Evolutionary conservation across 2,113 vertebrate genomes (phyloP), one percentile per base, ranked within the genome.

Genomic region (Pelvicachromis taeniatus): DNA sequence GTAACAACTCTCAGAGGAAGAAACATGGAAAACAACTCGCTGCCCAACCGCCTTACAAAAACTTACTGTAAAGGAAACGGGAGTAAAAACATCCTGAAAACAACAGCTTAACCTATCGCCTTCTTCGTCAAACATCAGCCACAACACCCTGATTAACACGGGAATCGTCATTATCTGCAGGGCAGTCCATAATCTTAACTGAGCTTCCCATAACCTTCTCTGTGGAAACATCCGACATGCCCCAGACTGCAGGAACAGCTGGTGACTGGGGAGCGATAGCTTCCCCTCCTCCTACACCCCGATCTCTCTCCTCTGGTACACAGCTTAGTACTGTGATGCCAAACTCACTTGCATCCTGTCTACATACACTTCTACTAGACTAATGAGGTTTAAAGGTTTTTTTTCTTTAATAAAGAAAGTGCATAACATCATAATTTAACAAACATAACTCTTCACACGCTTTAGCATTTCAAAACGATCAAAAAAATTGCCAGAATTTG

Each of bases 161-260:
- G 83, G 87, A 89, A 90, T 88, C 56, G 19, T 38, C 87, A 92
- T 87, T 93, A 95, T 95, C 92, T 86, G 80, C 19, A 23, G 80
- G 29, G 55, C 63, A 73, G 91, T 83, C 82, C 65, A 59, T 82
- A 93, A 93, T 94, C 94, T 83, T 77, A 75, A 85, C 89, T 7
- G 33, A 91, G 91, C 90, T 96, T 95, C 94, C 95, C 92, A 95
- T 94, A 96, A 95, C 95, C 92, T 95, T 96, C 94, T 91, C 70
- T 80, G 88, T 86, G 94, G 85, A 94, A 95, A 96, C 95, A 95
- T 95, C 93, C 90, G 59, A 88, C 31, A 7, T 93, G 91, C 90
- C 86, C 87, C 82, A 92, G 89, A 93, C 92, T 85, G 83, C 83
- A 86, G 91, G 94, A 95, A 92, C 95, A 95, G 90, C 92, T 90